Evolutionary conservation across 2,888 invertebrate genomes (phyloP), one percentile per base, ranked within the genome.

Genomic region (Abrostola triplasia): DNA sequence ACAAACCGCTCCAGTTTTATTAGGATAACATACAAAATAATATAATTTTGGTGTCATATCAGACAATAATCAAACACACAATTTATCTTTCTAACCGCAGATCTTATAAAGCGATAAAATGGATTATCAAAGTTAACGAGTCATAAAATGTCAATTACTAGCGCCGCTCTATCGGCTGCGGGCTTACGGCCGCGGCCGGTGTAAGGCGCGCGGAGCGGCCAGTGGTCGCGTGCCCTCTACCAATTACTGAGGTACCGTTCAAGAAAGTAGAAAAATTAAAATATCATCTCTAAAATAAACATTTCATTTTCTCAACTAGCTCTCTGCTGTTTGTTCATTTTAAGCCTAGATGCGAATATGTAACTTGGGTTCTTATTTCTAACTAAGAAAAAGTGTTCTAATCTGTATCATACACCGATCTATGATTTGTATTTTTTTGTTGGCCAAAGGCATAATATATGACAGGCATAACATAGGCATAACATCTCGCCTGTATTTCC

Each of bases 71-170:
- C n/a, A n/a, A 47, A 47, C 44, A 44, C 9, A 11, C 44, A 4
- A 12, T 47, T 47, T 55, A 53, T 73, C 41, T 68, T 51, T 68
- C 36, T 64, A 60, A 60, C 55, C 55, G 64, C 52, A 60, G 70
- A 65, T 68, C 49, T 42, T 59, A 65, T 58, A 53, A 56, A 59
- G 42, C 59, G 70, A 75, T 77, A 69, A 68, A 77, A 64, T 55
- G 59, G 64, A 67, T 73, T 64, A 73, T 75, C 66, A 64, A 70
- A 68, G 67, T 70, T 69, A 78, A 78, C 73, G 70, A 76, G 71
- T 74, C 71, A 79, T 76, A 76, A 76, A 78, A 78, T 74, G 70
- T 74, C 79, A 76, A 74, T 70, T 60, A 70, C 74, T 64, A 62
- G 61, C 70, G 70, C 76, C 63, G 58, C 74, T 74, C 76, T 76